Conservation (phyloP, 2,797 vertebrate genomes). For the Synaphobranchus kaupii region DNA sequence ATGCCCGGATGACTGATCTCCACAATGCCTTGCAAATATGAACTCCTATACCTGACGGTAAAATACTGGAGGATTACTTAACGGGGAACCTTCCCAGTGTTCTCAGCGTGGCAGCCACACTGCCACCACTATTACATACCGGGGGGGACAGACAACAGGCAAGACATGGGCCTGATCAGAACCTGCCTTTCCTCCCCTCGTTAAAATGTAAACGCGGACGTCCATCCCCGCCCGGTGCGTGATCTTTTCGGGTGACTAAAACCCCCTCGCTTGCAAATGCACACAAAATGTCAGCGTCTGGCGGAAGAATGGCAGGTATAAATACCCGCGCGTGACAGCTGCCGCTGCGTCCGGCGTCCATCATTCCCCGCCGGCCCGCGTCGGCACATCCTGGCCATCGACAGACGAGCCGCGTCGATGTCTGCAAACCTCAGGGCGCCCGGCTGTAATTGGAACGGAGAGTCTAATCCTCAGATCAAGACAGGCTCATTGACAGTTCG, state of each 20-base stretch:
- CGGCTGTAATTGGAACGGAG: constrained; percentile 75
- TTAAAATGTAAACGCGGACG: not conserved
- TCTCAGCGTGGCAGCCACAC: not conserved
- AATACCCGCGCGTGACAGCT: not conserved
- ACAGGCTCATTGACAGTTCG: constrained; percentile 74
- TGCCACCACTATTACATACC: not conserved
- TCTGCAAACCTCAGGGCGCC: constrained; percentile 73
- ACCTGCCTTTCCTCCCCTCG: not conserved
- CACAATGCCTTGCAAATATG: not conserved
- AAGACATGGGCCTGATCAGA: not conserved
- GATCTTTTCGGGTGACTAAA: constrained; percentile 1
- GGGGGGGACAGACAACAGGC: not conserved
- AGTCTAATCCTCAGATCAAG: constrained; percentile 76
- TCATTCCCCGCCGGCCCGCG: constrained; percentile 66
- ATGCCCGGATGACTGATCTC: not conserved
- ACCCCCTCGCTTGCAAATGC: not conserved
- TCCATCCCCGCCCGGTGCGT: not conserved
- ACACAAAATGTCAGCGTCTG: constrained; percentile 14
- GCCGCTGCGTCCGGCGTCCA: constrained; percentile 55
- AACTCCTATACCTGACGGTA: not conserved
- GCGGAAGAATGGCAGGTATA: not conserved
- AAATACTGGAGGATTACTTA: not conserved
- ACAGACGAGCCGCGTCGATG: constrained; percentile 72
- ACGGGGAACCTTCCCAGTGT: not conserved
- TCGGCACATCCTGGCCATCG: constrained; percentile 67